Percentiles rank a stretch among this genome's conserved stretches.
Conservation (phyloP, 30 jellyfish, hydroid and myxozoan species). For the Mastigias papua region DNA sequence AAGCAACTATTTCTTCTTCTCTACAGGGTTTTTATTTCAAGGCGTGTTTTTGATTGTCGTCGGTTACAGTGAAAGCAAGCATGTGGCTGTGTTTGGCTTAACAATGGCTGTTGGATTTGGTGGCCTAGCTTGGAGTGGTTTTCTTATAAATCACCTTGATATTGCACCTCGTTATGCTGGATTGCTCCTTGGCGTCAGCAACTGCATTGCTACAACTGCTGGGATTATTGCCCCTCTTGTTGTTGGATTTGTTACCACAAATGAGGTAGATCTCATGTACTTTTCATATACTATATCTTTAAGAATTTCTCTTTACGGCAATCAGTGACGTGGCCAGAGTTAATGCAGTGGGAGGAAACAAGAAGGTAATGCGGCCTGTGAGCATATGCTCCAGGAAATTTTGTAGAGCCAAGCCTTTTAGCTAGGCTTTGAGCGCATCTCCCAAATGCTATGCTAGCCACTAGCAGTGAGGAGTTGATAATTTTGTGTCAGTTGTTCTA, state of each 20-base stretch:
- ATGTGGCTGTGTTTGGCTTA: conserved; percentile 82
- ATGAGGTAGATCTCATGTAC: conserved; percentile 61
- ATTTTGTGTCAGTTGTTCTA: too few relatives aligned
- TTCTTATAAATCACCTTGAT: conserved; percentile 92
- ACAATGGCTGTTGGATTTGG: conserved; percentile 95
- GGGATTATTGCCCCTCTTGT: conserved; percentile 90
- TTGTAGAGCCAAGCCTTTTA: too few relatives aligned
- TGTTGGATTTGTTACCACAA: conserved; percentile 83
- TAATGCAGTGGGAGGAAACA: too few relatives aligned
- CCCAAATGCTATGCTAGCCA: too few relatives aligned
- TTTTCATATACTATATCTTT: too few relatives aligned
- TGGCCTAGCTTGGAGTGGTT: conserved; percentile 96
- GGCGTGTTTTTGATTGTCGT: conserved; percentile 81
- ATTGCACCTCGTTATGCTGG: conserved; percentile 97
- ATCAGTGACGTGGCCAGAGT: too few relatives aligned
- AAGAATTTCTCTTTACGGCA: too few relatives aligned
- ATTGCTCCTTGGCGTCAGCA: conserved; percentile 86
- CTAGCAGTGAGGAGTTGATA: too few relatives aligned
- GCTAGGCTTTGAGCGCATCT: too few relatives aligned
- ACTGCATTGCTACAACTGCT: conserved; percentile 95
- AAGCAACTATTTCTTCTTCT: neutral
- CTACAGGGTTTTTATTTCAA: conserved; percentile 82
- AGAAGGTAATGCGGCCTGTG: too few relatives aligned
- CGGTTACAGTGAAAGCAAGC: conserved; percentile 77
- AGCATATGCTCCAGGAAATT: too few relatives aligned